Conservation (phyloP, 2,113 vertebrate genomes). For the Dasyprocta punctata region DNA sequence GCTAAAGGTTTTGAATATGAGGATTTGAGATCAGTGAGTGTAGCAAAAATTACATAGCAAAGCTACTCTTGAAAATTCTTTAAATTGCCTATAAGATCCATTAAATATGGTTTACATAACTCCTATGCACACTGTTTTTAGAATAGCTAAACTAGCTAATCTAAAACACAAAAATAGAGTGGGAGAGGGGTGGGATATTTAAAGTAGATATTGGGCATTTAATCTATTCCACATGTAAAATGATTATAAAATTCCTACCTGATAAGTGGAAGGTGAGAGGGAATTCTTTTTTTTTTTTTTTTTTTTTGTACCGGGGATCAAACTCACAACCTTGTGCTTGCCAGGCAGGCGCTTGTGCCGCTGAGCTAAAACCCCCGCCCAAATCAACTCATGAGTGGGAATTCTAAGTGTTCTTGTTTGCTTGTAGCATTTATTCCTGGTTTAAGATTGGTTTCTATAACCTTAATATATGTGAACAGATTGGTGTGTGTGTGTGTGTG, state of each 20-base stretch:
- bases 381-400: no score
- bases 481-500: not conserved
- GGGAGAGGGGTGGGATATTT: not conserved
- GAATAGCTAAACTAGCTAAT: constrained; percentile 8
- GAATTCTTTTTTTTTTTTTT: no score
- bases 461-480: not conserved
- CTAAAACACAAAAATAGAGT: not conserved
- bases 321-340: no score
- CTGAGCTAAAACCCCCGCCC: no score
- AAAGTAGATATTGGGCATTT: not conserved
- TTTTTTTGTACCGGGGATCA: no score
- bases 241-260: not conserved
- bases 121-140: not conserved
- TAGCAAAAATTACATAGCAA: not conserved
- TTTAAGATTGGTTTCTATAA: not conserved
- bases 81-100: not conserved
- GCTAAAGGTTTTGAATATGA: not conserved
- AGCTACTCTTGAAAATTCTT: constrained; percentile 28
- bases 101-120: not conserved
- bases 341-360: no score
- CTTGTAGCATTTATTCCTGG: not conserved
- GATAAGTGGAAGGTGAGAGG: not conserved
- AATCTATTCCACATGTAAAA: not conserved
- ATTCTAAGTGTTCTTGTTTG: not conserved
- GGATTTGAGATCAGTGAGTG: constrained; percentile 10